phyloP scores from a whole-genome alignment of 2,113 vertebrate species.

The Hippocampus comes region DNA sequence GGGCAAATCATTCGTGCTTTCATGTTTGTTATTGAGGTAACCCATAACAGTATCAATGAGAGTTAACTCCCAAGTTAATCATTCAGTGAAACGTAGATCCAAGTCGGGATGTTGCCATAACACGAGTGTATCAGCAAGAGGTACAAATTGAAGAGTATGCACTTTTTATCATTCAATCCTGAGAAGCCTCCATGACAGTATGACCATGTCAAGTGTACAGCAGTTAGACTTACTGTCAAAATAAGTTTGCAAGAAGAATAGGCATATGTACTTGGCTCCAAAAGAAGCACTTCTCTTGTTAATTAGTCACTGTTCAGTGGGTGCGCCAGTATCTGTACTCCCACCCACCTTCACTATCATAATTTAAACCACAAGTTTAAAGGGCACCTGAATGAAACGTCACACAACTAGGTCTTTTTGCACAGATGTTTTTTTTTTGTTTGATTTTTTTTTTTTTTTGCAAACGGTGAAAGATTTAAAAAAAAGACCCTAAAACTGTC shows the following conservation, averaged over 20 bases:
- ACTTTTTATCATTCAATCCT: not conserved
- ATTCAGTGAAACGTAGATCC: not conserved
- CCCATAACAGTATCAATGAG: not conserved
- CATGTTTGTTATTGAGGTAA: not conserved
- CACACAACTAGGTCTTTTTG: not conserved
- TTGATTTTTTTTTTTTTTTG: not conserved
- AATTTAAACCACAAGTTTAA: slow-evolving; percentile 17
- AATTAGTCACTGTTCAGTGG: slow-evolving; percentile 20
- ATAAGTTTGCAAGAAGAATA: not conserved
- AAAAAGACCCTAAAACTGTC: not conserved
- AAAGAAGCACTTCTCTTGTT: slow-evolving; percentile 15
- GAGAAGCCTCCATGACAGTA: not conserved
- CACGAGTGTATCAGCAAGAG: not conserved
- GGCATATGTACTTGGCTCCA: not conserved
- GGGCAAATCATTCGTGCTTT: not conserved
- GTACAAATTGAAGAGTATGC: not conserved
- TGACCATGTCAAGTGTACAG: not conserved
- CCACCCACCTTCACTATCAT: slow-evolving; percentile 12
- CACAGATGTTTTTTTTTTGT: not conserved
- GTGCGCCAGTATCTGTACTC: slow-evolving; percentile 6
- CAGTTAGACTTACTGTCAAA: not conserved
- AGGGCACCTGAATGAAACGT: slow-evolving; percentile 4
- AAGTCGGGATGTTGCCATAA: not conserved
- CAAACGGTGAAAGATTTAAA: not conserved
- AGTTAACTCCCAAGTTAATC: not conserved